Evolutionary conservation across 1,140 invertebrate genomes (phyloP), one percentile per base, ranked within the genome.

Genomic region (Sesamia nonagrioides): DNA sequence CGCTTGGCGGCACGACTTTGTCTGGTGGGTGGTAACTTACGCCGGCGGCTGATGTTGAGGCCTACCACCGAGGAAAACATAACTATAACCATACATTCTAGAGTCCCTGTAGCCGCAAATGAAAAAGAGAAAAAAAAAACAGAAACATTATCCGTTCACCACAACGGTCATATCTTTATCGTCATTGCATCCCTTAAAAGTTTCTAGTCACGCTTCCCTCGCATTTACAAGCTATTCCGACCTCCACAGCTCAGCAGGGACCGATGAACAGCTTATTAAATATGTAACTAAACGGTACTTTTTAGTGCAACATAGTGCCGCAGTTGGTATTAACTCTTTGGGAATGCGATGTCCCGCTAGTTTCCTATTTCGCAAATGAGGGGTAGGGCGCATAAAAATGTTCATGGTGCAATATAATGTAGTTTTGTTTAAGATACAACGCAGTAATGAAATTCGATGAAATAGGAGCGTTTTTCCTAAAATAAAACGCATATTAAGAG

Each of bases 171-270:
- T 54, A 76, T 77, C 66, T 80, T 77, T 80, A 80, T 61, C 35
- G 69, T 37, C 15, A 71, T 48, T 50, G 61, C 68, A 0, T 56
- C 13, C 69, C 42, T 69, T 78, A 78, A 78, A 77, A 73, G 80
- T 52, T 78, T 42, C 76, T 11, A 78, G 75, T 81, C 76, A 81
- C 75, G 76, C 69, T n/a, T 42, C 37, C 40, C 27, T 66, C 76
- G 33, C 76, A 78, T 74, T 77, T 54, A 74, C 63, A 13, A 73
- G 17, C 33, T 35, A 45, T 76, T 21, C 13, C 56, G 54, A 50
- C 18, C 18, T 35, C 45, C 54, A 83, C 68, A 15, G 66, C 79
- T 69, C 75, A 76, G 78, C 63, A 40, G 82, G 75, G 76, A 81
- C 56, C 54, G 37, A 75, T 75, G 56, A 48, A 15, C 42, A 15